Percentiles rank a stretch among this genome's conserved stretches.
phyloP scores from a whole-genome alignment of 2,888 invertebrate genomes.

The Meandrusa payeni region DNA sequence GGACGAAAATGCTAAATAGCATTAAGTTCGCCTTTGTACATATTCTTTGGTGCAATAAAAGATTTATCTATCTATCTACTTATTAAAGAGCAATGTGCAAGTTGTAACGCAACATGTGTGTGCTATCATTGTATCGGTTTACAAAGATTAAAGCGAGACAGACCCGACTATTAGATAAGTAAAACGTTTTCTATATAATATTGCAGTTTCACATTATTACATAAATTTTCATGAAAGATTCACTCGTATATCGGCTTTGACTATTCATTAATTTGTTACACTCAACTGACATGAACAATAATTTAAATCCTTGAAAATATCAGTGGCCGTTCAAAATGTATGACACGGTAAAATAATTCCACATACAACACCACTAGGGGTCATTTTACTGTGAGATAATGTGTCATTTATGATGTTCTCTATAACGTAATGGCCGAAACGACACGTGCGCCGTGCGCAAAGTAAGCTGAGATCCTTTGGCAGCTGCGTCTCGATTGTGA shows the following conservation, averaged over 20 bases:
- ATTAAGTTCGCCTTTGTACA: no score
- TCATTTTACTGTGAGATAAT: conserved; percentile 29
- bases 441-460: conserved; percentile 74
- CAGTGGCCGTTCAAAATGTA: conserved; percentile 28
- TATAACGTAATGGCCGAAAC: conserved; percentile 32
- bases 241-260: conserved; percentile 3
- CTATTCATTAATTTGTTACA: conserved; percentile 11
- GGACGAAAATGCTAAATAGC: no score
- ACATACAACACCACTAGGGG: conserved; percentile 26
- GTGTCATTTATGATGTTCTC: conserved; percentile 46
- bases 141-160: no score
- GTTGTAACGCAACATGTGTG: no score
- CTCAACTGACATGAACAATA: conserved; percentile 13
- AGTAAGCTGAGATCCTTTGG: conserved; percentile 77
- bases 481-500: conserved; percentile 67
- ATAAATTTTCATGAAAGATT: no score
- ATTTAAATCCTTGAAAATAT: conserved; percentile 25
- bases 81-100: no score
- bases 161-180: no score
- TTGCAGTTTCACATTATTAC: no score
- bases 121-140: no score
- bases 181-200: no score
- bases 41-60: no score
- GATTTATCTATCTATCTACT: no score
- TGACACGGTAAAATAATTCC: conserved; percentile 27